Evolutionary conservation across 30 jellyfish, hydroid and myxozoan genomes (phyloP).

Genomic region (Aurelia sp.): DNA sequence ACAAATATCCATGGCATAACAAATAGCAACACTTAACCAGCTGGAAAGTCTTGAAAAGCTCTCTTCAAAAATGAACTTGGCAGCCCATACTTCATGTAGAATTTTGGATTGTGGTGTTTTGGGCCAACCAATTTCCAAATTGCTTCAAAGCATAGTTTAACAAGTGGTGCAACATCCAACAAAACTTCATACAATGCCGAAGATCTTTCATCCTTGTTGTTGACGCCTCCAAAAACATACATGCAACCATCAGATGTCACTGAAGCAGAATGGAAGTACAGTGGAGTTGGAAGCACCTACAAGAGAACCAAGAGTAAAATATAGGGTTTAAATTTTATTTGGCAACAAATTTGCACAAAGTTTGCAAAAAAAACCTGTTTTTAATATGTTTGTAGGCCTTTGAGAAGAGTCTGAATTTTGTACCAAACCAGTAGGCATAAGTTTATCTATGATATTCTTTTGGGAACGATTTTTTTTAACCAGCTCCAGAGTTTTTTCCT

Average conservation of each 20-base stretch:
- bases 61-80: constrained; percentile 22
- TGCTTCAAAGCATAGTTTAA: constrained; percentile 20
- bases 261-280: constrained; percentile 85
- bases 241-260: constrained; percentile 86
- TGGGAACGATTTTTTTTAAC: too few species aligned
- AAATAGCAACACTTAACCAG: not conserved
- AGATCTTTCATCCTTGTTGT: constrained; percentile 23
- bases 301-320: not conserved
- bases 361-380: too few species aligned
- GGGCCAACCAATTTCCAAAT: constrained; percentile 20
- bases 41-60: constrained; percentile 29
- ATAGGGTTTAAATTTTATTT: too few species aligned
- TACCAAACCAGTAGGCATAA: too few species aligned
- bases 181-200: constrained; percentile 62
- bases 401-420: too few species aligned
- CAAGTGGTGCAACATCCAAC: constrained; percentile 81
- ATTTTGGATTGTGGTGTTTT: not conserved
- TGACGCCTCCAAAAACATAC: constrained; percentile 85
- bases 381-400: too few species aligned
- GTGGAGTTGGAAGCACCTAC: constrained; percentile 71
- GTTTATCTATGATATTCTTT: too few species aligned
- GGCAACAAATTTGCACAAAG: too few species aligned
- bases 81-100: constrained; percentile 4
- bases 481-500: too few species aligned
- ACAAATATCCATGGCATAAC: too few species aligned